These are phyloP conservation scores for Apantesis nais DNA, from an alignment of 2,888 invertebrate species.

Conservation along the genomic window DNA sequence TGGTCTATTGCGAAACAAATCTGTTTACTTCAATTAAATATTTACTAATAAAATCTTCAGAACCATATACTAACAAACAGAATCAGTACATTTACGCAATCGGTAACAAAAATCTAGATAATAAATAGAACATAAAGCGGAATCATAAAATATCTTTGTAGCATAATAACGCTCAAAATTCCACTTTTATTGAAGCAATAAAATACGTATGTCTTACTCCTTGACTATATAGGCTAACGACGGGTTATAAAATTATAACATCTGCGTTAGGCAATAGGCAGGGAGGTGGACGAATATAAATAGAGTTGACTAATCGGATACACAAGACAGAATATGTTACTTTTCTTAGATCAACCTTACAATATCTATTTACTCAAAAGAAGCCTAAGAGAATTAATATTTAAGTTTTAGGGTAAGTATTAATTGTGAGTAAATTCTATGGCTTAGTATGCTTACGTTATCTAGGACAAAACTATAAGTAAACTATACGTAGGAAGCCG, in stretches of 20 bases:
- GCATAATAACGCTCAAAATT: conserved; percentile 59
- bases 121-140: conserved; percentile 56
- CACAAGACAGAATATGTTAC: not conserved
- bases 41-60: not conserved
- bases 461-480: too few species aligned
- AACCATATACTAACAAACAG: conserved; percentile 6
- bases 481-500: too few species aligned
- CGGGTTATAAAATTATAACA: conserved; percentile 13
- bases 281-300: conserved; percentile 6
- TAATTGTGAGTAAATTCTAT: too few species aligned
- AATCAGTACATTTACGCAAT: conserved; percentile 36
- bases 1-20: not conserved
- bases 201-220: conserved; percentile 22
- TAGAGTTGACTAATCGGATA: conserved; percentile 5
- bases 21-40: not conserved
- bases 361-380: too few species aligned
- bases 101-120: conserved; percentile 40
- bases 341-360: not conserved
- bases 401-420: too few species aligned
- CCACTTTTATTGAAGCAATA: conserved; percentile 19
- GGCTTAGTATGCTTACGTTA: too few species aligned
- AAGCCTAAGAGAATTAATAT: too few species aligned
- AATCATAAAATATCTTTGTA: conserved; percentile 54
- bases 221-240: conserved; percentile 22
- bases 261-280: conserved; percentile 15